Percentiles rank a stretch among this genome's conserved stretches.
phyloP scores from a whole-genome alignment of 1,140 invertebrate species.

The Bombus confusus region DNA sequence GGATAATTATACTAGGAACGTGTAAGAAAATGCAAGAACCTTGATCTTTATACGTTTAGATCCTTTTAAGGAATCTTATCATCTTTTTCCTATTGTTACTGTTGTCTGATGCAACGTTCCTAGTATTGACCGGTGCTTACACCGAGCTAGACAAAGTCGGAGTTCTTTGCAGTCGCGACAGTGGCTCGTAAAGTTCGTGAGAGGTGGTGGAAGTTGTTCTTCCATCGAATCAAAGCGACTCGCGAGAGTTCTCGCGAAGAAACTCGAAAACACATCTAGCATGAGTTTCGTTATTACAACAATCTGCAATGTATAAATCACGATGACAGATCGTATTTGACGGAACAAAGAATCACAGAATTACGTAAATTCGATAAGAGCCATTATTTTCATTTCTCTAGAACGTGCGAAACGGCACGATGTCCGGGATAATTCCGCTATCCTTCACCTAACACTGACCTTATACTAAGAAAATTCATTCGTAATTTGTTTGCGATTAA shows the following conservation, averaged over 20 bases:
- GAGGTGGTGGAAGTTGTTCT: neutral
- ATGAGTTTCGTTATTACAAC: neutral
- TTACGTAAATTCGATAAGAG: conserved; percentile 6
- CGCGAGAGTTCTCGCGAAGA: no score
- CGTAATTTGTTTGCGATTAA: no score
- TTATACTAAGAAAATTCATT: no score
- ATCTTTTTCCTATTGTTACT: neutral
- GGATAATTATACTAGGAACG: neutral
- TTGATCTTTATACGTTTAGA: neutral
- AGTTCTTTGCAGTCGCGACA: conserved; percentile 10
- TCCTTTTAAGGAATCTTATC: no score
- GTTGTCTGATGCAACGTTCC: neutral
- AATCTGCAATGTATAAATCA: neutral
- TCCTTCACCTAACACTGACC: neutral
- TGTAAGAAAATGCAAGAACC: neutral
- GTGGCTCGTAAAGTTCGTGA: neutral
- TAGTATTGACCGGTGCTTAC: conserved; percentile 15
- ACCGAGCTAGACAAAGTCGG: neutral
- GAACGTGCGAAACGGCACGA: no score
- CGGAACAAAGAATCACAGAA: neutral
- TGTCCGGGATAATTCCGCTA: neutral
- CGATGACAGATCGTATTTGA: neutral
- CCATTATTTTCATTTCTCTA: neutral
- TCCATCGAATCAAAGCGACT: neutral
- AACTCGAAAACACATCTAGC: no score